phyloP scores from a whole-genome alignment of 2,797 vertebrate genomes.

The Megaceryle alcyon region DNA sequence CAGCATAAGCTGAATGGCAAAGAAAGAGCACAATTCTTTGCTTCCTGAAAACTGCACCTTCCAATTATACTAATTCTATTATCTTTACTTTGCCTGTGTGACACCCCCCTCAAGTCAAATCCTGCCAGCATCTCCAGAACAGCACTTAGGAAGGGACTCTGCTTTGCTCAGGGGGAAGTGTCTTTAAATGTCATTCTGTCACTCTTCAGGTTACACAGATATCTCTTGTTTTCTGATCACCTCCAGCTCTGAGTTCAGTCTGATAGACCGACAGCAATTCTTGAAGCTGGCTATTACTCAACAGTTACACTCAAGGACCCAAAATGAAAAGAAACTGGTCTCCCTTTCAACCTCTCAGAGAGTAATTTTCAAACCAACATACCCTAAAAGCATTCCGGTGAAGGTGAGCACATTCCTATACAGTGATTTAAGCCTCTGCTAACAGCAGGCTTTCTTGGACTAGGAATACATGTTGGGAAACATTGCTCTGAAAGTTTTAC shows the following conservation, averaged over 20 bases:
- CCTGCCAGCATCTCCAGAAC: not conserved
- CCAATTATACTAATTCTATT: conserved; percentile 37
- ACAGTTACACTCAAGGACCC: not conserved
- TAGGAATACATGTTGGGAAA: not conserved
- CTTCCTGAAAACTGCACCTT: not conserved
- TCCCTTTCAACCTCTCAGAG: not conserved
- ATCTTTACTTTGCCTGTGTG: not conserved
- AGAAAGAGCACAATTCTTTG: not conserved
- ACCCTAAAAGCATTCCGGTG: not conserved
- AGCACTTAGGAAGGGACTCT: not conserved
- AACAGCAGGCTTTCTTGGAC: not conserved
- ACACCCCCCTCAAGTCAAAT: not conserved
- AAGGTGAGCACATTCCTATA: not conserved
- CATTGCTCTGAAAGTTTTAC: not conserved
- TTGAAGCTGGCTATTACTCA: not conserved
- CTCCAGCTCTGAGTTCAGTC: not conserved
- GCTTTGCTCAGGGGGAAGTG: not conserved
- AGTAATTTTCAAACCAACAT: not conserved
- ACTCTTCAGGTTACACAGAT: not conserved
- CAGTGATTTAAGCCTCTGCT: not conserved
- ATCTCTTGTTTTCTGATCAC: conserved; percentile 26
- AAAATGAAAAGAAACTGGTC: not conserved
- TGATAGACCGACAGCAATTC: not conserved
- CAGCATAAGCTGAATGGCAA: not conserved
- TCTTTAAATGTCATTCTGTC: not conserved